Base-by-base conservation (phyloP, 2,797 vertebrate species). In the Tauraco hartlaubi region DNA sequence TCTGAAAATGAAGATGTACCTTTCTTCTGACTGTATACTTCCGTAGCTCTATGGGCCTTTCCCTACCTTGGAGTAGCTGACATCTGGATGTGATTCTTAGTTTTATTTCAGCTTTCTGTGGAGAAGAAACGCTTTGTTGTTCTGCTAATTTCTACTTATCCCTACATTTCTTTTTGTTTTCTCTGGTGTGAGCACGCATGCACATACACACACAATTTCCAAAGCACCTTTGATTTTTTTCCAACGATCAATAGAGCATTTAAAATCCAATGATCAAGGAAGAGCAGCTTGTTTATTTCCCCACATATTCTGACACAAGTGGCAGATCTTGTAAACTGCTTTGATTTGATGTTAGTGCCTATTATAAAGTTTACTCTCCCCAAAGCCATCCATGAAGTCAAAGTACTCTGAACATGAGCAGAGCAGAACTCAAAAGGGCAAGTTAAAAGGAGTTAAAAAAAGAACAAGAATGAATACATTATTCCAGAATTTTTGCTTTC, bases 201-300 rank as follows among this genome's bases (percentile, higher is more conserved):
- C 90, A 84, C 92, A 59, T 58, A 87, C 55, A 56, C 88, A 85
- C 94, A 79, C 59, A 14, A 41, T 85, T 97, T 92, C 93, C 71
- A 85, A 95, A 68, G 63, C 90, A 75, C 75, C 74, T 95, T 91
- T 94, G 88, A 88, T 90, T 95, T 97, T 95, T 96, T 94, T 89
- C 75, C 89, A 82, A 89, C 35, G 92, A 88, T 91, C 96, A 96
- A 92, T 96, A 96, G 89, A 72, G 92, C 88, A 97, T 97, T 97
- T 96, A 97, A 97, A 95, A 85, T 95, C 87, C 72, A 93, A 86
- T 89, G 87, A 97, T 97, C 94, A 97, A 93, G 90, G 85, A 96
- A 96, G 88, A 63, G 67, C 92, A 92, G 82, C 92, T 68, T 91
- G 78, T 94, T 97, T 97, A 80, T 95, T 96, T 94, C 94, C 85